phyloP scores from a whole-genome alignment of 2,113 vertebrate genomes.

The Cyanoliseus patagonus region DNA sequence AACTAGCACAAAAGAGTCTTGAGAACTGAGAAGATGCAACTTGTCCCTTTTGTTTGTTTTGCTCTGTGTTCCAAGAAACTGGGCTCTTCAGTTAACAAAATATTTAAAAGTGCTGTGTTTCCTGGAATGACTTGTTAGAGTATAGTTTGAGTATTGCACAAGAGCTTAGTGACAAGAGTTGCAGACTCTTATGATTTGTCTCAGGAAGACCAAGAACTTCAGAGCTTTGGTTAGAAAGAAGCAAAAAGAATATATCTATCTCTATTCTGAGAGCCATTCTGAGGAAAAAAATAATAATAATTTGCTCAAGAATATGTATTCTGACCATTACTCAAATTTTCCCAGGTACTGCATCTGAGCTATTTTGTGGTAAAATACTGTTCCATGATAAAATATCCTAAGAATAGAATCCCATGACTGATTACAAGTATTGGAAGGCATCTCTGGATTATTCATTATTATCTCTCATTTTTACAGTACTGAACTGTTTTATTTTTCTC shows the following conservation, averaged over 20 bases:
- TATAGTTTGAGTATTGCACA: background rate
- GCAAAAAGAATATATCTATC: background rate
- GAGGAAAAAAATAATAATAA: background rate
- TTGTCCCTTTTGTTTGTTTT: background rate
- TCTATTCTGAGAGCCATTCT: background rate
- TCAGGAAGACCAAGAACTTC: background rate
- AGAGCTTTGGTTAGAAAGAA: background rate
- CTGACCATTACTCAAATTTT: background rate
- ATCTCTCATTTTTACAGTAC: background rate
- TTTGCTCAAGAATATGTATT: background rate
- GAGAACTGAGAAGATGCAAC: background rate
- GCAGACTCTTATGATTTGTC: background rate
- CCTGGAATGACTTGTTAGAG: background rate
- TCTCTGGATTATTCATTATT: background rate
- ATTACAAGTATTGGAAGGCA: background rate
- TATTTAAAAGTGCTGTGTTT: background rate
- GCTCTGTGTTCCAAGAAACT: background rate
- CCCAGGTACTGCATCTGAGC: background rate
- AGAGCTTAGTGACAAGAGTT: background rate
- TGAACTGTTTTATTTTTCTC: background rate
- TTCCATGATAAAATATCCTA: background rate
- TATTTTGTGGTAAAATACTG: background rate
- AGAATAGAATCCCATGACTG: background rate
- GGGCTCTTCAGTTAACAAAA: background rate
- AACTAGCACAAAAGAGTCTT: background rate